Evolutionary conservation across 2,888 invertebrate genomes (phyloP), one percentile per base, ranked within the genome.

Genomic region (Auanema freiburgensis): DNA sequence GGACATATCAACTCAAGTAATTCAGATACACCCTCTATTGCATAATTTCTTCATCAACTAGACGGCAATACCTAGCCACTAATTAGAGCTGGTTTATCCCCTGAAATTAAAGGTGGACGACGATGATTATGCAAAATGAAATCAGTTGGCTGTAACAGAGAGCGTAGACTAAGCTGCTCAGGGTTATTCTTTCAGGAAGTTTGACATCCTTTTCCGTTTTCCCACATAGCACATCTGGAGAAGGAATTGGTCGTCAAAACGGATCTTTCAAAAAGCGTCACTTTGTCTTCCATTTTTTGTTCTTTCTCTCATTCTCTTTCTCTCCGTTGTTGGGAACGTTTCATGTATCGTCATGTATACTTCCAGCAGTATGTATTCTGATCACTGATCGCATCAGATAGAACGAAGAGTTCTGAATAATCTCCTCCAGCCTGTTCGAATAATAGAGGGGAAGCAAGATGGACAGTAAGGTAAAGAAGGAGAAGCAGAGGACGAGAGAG

Each of bases 1-100:
- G 33, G 33, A 33, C 33, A 33, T 33, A 33, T 33, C 33, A 33
- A 33, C 33, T 33, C 33, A 33, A 33, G 33, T 33, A 8, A 33
- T 33, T 33, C 33, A 33, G 33, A 33, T 33, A 3, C 33, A 33
- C 33, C 33, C 33, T 33, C 33, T 33, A 33, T 33, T 33, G 33
- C 8, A 33, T 33, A 33, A 33, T 18, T 65, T 46, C 50, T 42
- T 23, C n/a, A 49, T 18, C 64, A 18, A 43, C 43, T 40, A 63
- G 63, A 23, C 57, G 55, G 6, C 18, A 54, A 24, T 60, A 42
- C 24, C 52, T 44, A 11, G 33, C 8, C 8, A 5, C 8, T 3
- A 46, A 46, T 16, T 46, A 18, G 3, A 5, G 16, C 8, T 8
- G 16, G 46, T 18, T 5, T 6, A 46, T 46, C 4, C 46, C 3